Base-by-base conservation (phyloP, 2,888 invertebrate species). In the Drosophila crucigera region DNA sequence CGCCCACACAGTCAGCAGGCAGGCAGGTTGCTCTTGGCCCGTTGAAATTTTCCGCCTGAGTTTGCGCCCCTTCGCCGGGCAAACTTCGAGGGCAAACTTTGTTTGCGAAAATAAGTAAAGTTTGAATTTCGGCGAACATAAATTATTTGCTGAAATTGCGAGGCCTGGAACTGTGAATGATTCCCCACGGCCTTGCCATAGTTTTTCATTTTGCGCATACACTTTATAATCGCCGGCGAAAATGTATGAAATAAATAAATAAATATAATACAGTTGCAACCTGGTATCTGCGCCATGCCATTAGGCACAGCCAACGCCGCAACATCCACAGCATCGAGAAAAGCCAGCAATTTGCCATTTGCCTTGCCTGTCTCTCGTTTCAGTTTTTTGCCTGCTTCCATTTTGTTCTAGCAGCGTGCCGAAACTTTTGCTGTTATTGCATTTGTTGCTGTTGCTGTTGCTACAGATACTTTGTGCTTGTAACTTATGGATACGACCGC, bases 201-300 rank as follows among this genome's bases (percentile, higher is more conserved):
- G 80, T 82, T 78, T 65, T 54, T 54, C 63, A 58, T 73, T 67
- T 75, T 61, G 11, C 69, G 49, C 50, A 52, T 67, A 64, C 73
- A 79, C 71, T 89, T 90, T 84, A 86, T 86, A 86, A 86, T 90
- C 76, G 89, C 67, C 61, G 72, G n/a, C 58, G 55, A 60, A 74
- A 85, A 85, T 89, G 75, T 90, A 89, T 76, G 83, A 86, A 90
- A 86, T 69, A 78, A 84, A 84, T 85, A 89, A 88, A 85, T 86
- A 86, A 89, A 84, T 87, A 79, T 89, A 85, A 79, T 79, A 83
- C 84, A 73, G 65, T 68, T 69, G 61, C 55, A 77, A 60, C 58
- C 66, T 65, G 83, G 60, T 59, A 67, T 30, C 68, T 56, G 65
- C 54, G 50, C 47, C 33, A 16, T 1, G 65, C 68, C 67, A 80